Evolutionary conservation across 2,888 invertebrate species (phyloP).

Genomic region (Gibbula magus): DNA sequence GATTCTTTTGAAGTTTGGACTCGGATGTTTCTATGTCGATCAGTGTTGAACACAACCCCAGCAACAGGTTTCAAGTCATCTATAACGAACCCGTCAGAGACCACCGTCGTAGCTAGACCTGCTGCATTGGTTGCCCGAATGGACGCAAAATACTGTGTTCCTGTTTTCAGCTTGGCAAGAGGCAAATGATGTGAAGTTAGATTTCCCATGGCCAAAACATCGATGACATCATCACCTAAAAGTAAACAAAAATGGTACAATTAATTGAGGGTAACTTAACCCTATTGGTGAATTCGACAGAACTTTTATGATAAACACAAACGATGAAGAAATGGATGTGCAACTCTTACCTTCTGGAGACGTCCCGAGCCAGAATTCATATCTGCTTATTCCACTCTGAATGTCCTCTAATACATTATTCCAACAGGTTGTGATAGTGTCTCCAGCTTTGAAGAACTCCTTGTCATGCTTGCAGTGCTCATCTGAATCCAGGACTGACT

Average conservation of each 20-base stretch:
- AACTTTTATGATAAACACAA: too few relatives aligned
- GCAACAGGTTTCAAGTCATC: slow-evolving; percentile 48
- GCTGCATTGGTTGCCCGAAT: slow-evolving; percentile 47
- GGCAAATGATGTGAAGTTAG: slow-evolving; percentile 33
- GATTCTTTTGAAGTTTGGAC: slow-evolving; percentile 35
- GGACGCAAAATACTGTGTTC: slow-evolving; percentile 40
- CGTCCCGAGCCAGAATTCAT: slow-evolving; percentile 39
- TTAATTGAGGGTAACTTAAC: too few relatives aligned
- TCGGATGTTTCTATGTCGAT: slow-evolving; percentile 30
- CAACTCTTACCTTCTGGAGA: slow-evolving; percentile 36
- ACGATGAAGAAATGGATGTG: too few relatives aligned
- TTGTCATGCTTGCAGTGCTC: slow-evolving; percentile 40
- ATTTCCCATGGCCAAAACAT: slow-evolving; percentile 30
- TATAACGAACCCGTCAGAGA: slow-evolving; percentile 47
- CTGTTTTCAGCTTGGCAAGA: slow-evolving; percentile 30
- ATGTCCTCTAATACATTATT: slow-evolving; percentile 40
- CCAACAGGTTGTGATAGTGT: slow-evolving; percentile 50
- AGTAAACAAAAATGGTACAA: neutral
- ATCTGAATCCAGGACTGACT: slow-evolving; percentile 39
- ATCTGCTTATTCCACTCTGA: slow-evolving; percentile 38
- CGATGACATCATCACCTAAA: slow-evolving; percentile 39
- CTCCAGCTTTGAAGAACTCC: slow-evolving; percentile 45
- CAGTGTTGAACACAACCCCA: slow-evolving; percentile 50
- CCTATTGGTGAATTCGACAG: too few relatives aligned
- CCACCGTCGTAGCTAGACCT: slow-evolving; percentile 40